Evolutionary conservation across 2,888 invertebrate species (phyloP), one percentile per base, ranked within the genome.

Genomic region (Oscheius sp.): DNA sequence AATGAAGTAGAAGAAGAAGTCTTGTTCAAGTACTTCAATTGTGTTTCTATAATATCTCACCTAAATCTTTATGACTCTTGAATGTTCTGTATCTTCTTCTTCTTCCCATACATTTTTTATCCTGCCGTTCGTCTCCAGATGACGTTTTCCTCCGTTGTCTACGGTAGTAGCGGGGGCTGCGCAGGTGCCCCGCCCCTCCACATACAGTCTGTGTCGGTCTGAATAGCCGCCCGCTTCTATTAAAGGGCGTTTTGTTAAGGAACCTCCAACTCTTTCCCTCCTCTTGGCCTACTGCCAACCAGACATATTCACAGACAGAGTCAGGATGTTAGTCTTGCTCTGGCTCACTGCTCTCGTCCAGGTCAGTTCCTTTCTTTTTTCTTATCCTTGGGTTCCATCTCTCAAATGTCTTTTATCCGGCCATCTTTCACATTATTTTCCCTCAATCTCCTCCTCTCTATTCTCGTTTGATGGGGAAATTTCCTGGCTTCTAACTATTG

Each of bases 261-360:
- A n/a, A 32, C 33, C 33, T 36, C 54, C 54, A 28, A 22, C 30
- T 32, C 54, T 33, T 17, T 12, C 24, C 14, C 24, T 59, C 26
- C 59, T 28, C 59, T 59, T 59, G 59, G 59, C 59, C 59, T 59
- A 59, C 59, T 41, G 59, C 59, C 59, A 59, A 59, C 44, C 28
- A 33, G n/a, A n/a, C n/a, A 24, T 33, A 41, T 59, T 59, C 41
- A 28, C 50, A 50, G 28, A 50, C 22, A 50, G 30, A 50, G 28
- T 26, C 54, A 59, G 38, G 26, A 59, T 59, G 59, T 20, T 41
- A 59, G 59, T 26, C 59, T 17, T 24, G 41, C 44, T 59, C 41
- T 59, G 59, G 59, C 59, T 59, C 59, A 24, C 26, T 26, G 28
- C 44, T 44, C 28, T 59, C n/a, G 17, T 49, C 20, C 54, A 54